phyloP scores from a whole-genome alignment of 2,888 invertebrate genomes.

The Xylota segnis region DNA sequence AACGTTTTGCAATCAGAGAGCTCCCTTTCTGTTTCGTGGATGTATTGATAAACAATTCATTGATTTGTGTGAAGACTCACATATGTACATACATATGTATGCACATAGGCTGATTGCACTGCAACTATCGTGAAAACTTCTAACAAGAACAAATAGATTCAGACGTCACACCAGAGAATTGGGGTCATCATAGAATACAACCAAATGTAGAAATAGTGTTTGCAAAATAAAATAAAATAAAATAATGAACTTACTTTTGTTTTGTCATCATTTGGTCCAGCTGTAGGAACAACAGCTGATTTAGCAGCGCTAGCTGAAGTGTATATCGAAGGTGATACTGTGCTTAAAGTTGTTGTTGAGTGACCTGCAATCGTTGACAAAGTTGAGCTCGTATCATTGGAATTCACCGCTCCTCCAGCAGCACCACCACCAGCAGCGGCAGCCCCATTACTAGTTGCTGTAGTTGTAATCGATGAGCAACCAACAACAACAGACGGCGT shows the following conservation, averaged over 20 bases:
- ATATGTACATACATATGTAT: no score
- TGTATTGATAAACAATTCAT: no score
- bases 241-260: conserved; percentile 51
- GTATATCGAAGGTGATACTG: conserved; percentile 60
- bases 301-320: conserved; percentile 58
- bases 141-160: neutral
- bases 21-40: no score
- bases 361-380: conserved; percentile 47
- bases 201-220: conserved; percentile 16
- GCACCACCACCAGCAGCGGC: conserved; percentile 8
- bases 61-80: no score
- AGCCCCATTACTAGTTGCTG: conserved; percentile 48
- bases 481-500: conserved; percentile 65
- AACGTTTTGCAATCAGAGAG: no score
- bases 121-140: neutral
- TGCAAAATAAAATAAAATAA: neutral
- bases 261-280: conserved; percentile 59
- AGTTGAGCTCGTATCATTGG: conserved; percentile 37
- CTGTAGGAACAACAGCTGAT: conserved; percentile 39
- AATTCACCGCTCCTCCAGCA: conserved; percentile 44
- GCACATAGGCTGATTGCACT: neutral
- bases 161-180: neutral
- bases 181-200: conserved; percentile 7
- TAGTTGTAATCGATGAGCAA: conserved; percentile 68
- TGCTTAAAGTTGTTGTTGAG: conserved; percentile 59